Percentiles rank a stretch among this genome's conserved stretches.
These are phyloP conservation scores for Pollachius pollachius DNA, from an alignment of 2,113 vertebrate species.

Conservation along the genomic window DNA sequence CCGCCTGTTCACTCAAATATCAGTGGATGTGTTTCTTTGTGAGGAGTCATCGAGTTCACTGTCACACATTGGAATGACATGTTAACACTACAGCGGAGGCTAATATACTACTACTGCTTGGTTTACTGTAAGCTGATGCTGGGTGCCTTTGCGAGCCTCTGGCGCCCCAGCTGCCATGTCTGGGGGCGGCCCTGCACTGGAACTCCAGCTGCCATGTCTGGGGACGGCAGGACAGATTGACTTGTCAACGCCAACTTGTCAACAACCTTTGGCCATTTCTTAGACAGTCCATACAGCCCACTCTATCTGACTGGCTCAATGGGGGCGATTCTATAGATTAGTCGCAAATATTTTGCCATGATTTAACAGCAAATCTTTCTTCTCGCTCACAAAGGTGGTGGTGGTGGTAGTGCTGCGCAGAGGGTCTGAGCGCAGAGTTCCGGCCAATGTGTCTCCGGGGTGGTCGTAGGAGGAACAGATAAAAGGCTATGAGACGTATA, in stretches of 20 bases:
- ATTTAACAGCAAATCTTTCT: not conserved
- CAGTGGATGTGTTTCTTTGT: no score
- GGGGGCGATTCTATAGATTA: no score
- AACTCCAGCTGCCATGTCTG: conserved; percentile 3
- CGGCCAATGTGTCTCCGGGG: no score
- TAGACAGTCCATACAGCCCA: conserved; percentile 14
- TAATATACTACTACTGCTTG: conserved; percentile 12
- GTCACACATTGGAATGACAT: no score
- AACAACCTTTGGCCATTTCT: conserved; percentile 38
- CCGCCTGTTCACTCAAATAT: no score
- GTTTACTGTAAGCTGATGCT: conserved; percentile 25
- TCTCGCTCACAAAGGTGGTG: not conserved
- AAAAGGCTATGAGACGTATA: no score
- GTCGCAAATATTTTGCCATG: no score
- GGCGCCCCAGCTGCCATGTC: conserved; percentile 46
- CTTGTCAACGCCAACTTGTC: conserved; percentile 49
- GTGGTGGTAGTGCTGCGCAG: no score
- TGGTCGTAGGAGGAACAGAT: no score
- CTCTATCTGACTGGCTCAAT: not conserved
- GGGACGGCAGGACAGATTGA: conserved; percentile 24
- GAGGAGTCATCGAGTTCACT: no score
- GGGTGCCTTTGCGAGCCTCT: not conserved
- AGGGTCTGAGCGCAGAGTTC: no score
- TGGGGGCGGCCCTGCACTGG: no score
- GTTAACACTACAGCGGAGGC: conserved; percentile 1